These are phyloP conservation scores for Melanerpes formicivorus DNA, from an alignment of 2,113 vertebrate genomes.

Conservation along the genomic window DNA sequence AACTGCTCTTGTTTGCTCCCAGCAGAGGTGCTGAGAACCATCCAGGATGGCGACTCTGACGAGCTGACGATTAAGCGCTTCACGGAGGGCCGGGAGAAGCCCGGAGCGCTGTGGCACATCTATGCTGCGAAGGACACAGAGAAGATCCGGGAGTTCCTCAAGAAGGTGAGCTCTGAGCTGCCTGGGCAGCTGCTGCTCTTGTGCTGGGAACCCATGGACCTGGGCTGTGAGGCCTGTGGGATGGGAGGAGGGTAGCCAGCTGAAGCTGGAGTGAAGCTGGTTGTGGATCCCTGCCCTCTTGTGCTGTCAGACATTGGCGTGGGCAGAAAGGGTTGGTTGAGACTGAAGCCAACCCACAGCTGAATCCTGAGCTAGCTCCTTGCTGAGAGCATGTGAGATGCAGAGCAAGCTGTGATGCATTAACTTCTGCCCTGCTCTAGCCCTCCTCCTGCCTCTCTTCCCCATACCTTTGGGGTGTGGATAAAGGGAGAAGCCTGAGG, in stretches of 20 bases:
- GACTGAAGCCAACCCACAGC: neutral
- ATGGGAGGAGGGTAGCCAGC: no score
- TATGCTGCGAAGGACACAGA: slow-evolving; percentile 84
- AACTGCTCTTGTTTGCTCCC: neutral
- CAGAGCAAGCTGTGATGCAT: neutral
- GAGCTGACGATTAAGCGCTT: slow-evolving; percentile 82
- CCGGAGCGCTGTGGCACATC: slow-evolving; percentile 85
- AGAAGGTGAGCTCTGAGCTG: slow-evolving; percentile 70
- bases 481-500: neutral
- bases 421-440: neutral
- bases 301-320: no score
- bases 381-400: neutral
- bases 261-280: neutral
- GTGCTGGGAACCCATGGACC: no score
- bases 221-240: no score
- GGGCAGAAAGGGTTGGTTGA: neutral
- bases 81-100: slow-evolving; percentile 78
- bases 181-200: neutral
- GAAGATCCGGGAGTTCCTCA: slow-evolving; percentile 83
- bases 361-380: neutral
- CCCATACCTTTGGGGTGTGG: neutral
- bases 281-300: neutral
- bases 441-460: neutral
- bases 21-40: slow-evolving; percentile 82
- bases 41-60: slow-evolving; percentile 82